These are phyloP conservation scores for Patagioenas fasciata DNA, from an alignment of 2,113 vertebrate species.

Conservation along the genomic window DNA sequence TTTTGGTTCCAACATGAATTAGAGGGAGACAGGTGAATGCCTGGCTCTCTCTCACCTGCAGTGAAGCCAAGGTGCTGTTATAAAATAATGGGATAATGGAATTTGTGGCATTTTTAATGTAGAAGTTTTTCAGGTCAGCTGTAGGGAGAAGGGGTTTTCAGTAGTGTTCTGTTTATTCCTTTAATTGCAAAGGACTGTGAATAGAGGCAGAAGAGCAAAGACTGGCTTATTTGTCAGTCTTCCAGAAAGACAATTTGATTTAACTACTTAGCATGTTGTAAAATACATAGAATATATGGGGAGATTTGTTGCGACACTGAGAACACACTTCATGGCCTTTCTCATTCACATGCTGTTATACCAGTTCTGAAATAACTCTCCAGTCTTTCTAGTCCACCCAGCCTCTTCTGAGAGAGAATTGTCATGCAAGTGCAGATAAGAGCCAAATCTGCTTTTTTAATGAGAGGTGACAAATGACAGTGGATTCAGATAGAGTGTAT, in stretches of 20 bases:
- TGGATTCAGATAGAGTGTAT: background rate
- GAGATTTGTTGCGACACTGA: background rate
- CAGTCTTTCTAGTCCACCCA: background rate
- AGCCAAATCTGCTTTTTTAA: slow-evolving; percentile 7
- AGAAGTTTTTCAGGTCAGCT: background rate
- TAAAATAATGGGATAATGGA: background rate
- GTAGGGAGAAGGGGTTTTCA: background rate
- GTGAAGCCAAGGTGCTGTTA: background rate
- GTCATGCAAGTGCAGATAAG: background rate
- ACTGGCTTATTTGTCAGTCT: background rate
- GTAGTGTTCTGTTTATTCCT: background rate
- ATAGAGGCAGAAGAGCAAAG: background rate
- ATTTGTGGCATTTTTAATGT: background rate
- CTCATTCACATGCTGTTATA: background rate
- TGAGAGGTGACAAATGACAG: background rate
- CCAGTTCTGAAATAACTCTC: background rate
- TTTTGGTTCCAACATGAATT: background rate
- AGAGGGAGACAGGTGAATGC: background rate
- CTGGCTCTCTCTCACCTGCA: background rate
- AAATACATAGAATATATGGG: background rate
- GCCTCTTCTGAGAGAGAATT: background rate
- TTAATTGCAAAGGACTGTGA: background rate
- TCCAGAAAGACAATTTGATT: background rate
- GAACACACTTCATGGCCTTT: background rate
- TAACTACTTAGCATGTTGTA: background rate